A percentile compares a stretch with the other conserved stretches of the same genome.
These are phyloP conservation scores for Alouatta palliata DNA, from an alignment of 2,113 vertebrate species.

Conservation along the genomic window DNA sequence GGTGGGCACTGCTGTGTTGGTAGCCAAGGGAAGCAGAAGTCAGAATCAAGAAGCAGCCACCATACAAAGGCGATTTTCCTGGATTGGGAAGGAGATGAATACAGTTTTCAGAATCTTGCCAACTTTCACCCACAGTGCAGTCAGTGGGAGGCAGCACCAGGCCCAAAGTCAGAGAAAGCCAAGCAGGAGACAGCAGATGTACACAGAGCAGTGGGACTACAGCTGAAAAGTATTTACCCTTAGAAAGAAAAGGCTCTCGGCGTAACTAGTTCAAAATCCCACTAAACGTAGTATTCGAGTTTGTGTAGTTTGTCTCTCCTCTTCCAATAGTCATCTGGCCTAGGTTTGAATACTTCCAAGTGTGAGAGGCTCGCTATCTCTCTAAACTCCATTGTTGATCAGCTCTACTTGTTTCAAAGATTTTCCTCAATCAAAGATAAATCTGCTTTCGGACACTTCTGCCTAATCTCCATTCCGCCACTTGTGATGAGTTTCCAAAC, in stretches of 20 bases:
- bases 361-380: neutral
- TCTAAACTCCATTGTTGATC: neutral
- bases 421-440: neutral
- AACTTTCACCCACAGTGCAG: neutral
- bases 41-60: neutral
- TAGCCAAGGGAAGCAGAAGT: neutral
- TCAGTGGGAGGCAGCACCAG: neutral
- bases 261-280: neutral
- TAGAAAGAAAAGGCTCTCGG: neutral
- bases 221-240: neutral
- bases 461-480: neutral
- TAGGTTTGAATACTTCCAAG: neutral
- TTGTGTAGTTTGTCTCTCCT: neutral
- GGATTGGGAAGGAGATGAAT: neutral
- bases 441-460: neutral
- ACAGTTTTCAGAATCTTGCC: neutral
- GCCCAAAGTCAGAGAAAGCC: neutral
- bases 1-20: neutral
- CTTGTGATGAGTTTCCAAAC: neutral
- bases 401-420: conserved; percentile 15
- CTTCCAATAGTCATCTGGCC: neutral
- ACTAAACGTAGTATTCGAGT: neutral
- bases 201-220: neutral
- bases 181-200: neutral
- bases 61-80: neutral